phyloP scores from a whole-genome alignment of 2,888 invertebrate genomes.

The Lomographa bimaculata region DNA sequence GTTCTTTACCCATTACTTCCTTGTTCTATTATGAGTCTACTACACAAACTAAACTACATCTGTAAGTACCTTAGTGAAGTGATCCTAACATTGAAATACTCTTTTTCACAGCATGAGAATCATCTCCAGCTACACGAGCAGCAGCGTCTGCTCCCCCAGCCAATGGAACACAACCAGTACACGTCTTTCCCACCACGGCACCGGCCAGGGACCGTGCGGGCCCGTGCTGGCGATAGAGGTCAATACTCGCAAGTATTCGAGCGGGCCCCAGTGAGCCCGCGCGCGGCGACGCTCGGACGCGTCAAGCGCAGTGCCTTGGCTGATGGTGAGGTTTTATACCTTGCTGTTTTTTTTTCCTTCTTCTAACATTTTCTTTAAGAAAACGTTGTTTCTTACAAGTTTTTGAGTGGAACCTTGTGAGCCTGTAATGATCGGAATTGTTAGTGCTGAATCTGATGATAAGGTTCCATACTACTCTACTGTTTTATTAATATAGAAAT shows the following conservation, averaged over 20 bases:
- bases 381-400: too few relatives aligned
- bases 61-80: too few relatives aligned
- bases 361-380: background rate
- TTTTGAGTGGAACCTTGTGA: too few relatives aligned
- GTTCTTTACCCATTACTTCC: too few relatives aligned
- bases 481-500: too few relatives aligned
- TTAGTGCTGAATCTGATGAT: too few relatives aligned
- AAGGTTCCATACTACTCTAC: too few relatives aligned
- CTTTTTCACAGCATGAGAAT: constrained; percentile 61
- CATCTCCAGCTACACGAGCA: constrained; percentile 79
- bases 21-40: too few relatives aligned
- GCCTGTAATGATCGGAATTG: too few relatives aligned
- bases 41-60: too few relatives aligned
- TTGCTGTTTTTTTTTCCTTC: constrained; percentile 20
- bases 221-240: constrained; percentile 72
- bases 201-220: constrained; percentile 64
- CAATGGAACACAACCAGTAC: constrained; percentile 73
- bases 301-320: constrained; percentile 66
- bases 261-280: constrained; percentile 80
- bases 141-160: constrained; percentile 70
- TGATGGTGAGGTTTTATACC: constrained; percentile 53
- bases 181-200: constrained; percentile 74
- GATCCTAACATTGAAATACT: too few relatives aligned
- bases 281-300: constrained; percentile 71
- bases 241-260: constrained; percentile 83